These are phyloP conservation scores for Hydropsyche betteni DNA, from an alignment of 2,888 invertebrate species.

Conservation along the genomic window DNA sequence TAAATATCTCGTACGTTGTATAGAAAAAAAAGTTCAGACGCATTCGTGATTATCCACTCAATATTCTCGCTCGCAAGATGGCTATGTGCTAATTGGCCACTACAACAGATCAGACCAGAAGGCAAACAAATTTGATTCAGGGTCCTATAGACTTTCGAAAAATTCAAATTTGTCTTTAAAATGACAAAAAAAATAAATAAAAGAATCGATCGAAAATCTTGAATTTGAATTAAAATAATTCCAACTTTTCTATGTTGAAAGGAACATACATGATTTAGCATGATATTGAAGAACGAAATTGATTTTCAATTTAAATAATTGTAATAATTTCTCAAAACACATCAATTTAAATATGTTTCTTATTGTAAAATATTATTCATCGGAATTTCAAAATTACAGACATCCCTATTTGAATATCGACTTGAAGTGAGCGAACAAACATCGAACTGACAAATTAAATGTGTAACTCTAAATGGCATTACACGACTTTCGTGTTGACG, in stretches of 20 bases:
- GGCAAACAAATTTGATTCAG: conserved; percentile 7
- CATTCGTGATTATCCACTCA: conserved; percentile 37
- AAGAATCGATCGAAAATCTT: no score
- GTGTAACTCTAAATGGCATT: conserved; percentile 38
- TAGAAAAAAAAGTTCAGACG: neutral
- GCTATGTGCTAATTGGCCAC: conserved; percentile 27
- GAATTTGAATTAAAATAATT: no score
- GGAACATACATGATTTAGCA: no score
- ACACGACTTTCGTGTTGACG: conserved; percentile 33
- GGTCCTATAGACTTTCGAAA: neutral
- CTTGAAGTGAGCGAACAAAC: conserved; percentile 13
- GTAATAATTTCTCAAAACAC: no score
- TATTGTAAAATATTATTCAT: neutral
- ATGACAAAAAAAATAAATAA: no score
- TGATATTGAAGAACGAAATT: no score
- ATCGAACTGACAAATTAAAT: conserved; percentile 36
- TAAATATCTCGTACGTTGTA: conserved; percentile 1
- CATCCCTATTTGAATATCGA: neutral
- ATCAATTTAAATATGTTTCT: no score
- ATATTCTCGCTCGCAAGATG: neutral
- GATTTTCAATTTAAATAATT: no score
- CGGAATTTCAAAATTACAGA: neutral
- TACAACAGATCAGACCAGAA: conserved; percentile 31
- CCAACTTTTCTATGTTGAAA: no score
- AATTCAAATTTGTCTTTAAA: no score